These are phyloP conservation scores for Pica pica DNA, from an alignment of 2,113 vertebrate genomes.

Conservation along the genomic window DNA sequence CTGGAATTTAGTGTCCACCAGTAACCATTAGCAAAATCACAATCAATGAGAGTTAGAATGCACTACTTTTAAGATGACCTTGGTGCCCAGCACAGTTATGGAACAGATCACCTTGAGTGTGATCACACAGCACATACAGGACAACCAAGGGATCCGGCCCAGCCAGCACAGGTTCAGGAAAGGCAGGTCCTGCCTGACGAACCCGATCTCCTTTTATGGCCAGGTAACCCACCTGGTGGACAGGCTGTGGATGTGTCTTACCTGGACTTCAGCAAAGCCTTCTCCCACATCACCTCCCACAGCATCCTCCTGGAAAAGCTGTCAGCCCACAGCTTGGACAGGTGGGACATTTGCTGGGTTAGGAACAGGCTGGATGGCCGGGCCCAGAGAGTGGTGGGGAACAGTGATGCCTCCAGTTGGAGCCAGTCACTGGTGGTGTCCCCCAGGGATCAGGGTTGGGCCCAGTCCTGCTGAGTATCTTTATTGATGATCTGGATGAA, in stretches of 20 bases:
- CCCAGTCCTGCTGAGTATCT: background rate
- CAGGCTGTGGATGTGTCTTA: background rate
- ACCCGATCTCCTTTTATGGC: background rate
- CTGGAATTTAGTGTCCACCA: background rate
- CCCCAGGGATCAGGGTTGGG: background rate
- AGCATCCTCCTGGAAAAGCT: background rate
- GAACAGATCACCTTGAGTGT: background rate
- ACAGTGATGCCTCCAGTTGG: background rate
- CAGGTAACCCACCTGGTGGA: background rate
- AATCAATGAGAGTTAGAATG: background rate
- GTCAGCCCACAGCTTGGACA: accelerated
- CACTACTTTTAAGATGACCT: background rate
- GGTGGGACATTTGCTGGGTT: background rate
- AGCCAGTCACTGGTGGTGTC: background rate
- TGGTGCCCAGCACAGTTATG: background rate
- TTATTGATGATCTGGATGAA: background rate
- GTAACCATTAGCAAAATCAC: background rate
- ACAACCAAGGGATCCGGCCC: background rate
- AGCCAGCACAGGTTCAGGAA: background rate
- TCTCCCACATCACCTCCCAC: accelerated
- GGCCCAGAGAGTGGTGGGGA: background rate
- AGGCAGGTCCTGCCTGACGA: background rate
- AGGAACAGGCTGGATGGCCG: background rate
- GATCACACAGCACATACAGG: accelerated
- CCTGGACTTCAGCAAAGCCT: background rate